Percentiles rank a stretch among this genome's conserved stretches.
Conservation (phyloP, 2,888 invertebrate species). For the Thumatha senex region DNA sequence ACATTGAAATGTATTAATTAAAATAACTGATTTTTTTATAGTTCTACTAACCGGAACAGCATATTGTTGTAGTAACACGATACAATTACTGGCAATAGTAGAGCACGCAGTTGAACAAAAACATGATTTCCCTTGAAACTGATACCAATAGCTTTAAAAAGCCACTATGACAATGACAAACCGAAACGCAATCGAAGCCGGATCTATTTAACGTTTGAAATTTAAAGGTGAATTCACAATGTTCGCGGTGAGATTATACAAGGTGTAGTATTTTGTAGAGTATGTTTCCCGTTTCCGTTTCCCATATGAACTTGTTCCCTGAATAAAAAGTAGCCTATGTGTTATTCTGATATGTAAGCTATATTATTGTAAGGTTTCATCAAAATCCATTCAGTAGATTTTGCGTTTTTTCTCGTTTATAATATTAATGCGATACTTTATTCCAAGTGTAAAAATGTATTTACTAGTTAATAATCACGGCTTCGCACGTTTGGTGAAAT, state of each 20-base stretch:
- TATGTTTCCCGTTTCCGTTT: too few species aligned
- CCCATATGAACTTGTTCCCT: too few species aligned
- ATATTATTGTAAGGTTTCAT: too few species aligned
- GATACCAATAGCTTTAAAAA: constrained; percentile 17
- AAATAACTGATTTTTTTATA: not conserved
- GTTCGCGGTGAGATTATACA: not conserved
- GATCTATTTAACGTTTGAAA: constrained; percentile 32
- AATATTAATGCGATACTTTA: too few species aligned
- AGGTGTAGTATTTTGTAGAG: too few species aligned
- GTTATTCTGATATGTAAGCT: too few species aligned
- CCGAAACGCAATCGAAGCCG: constrained; percentile 29
- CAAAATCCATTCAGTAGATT: too few species aligned
- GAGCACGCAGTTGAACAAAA: constrained; percentile 28
- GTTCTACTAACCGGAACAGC: not conserved
- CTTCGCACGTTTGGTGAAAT: too few species aligned
- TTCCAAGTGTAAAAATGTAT: too few species aligned
- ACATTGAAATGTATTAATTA: not conserved
- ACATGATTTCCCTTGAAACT: constrained; percentile 31
- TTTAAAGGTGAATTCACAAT: not conserved
- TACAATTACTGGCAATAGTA: constrained; percentile 3
- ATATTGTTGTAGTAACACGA: not conserved
- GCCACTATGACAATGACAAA: constrained; percentile 33
- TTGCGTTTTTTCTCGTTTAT: too few species aligned
- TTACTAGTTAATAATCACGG: too few species aligned
- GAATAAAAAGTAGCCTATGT: too few species aligned